Percentiles rank a stretch among this genome's conserved stretches.
These are phyloP conservation scores for Subacronicta megacephala DNA, from an alignment of 2,888 invertebrate genomes.

Conservation along the genomic window DNA sequence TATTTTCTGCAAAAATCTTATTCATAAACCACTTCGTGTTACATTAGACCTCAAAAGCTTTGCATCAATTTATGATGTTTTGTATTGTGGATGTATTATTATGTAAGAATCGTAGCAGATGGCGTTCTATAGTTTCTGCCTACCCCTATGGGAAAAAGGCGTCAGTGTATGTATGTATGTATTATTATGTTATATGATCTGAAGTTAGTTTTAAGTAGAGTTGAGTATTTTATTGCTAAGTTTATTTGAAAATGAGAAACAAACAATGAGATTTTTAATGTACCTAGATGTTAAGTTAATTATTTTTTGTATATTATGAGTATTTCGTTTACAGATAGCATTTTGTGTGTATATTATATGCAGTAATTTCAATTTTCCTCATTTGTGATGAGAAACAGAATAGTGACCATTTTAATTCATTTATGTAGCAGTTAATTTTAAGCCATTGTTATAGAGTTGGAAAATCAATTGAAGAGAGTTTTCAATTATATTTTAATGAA, in stretches of 20 bases:
- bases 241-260: conserved; percentile 19
- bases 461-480: conserved; percentile 22
- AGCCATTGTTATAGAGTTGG: conserved; percentile 1
- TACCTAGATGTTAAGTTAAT: background rate
- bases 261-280: conserved; percentile 19
- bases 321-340: conserved; percentile 12
- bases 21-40: too few species aligned
- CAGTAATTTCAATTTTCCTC: background rate
- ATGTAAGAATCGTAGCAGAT: too few species aligned
- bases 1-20: too few species aligned
- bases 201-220: conserved; percentile 27
- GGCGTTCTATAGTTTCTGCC: too few species aligned
- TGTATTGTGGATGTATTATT: too few species aligned
- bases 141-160: too few species aligned
- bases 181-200: conserved; percentile 30
- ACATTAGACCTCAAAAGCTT: too few species aligned
- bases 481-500: conserved; percentile 35
- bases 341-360: conserved; percentile 5
- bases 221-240: conserved; percentile 7
- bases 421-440: too few species aligned
- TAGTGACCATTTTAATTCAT: conserved; percentile 7
- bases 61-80: too few species aligned
- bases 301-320: conserved; percentile 14
- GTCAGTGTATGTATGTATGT: too few species aligned
- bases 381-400: background rate